Base-by-base conservation (phyloP, 1,140 invertebrate species). In the Prorops nasuta region DNA sequence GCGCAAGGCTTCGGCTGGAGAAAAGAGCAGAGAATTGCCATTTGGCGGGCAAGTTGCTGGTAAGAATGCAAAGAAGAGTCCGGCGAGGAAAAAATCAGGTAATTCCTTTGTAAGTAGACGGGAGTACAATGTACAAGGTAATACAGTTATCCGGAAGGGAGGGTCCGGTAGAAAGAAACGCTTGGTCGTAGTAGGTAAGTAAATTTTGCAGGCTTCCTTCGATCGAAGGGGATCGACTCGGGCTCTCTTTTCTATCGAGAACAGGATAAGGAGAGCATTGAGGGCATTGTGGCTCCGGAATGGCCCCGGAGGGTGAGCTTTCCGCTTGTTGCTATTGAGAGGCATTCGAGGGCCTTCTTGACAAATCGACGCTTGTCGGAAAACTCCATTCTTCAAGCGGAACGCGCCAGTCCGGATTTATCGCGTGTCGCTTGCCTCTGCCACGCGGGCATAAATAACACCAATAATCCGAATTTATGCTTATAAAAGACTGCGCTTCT, bases 351-450 rank as follows among this genome's bases (percentile, higher is more conserved):
- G 64, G 61, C 67, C 68, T 68, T 63, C 58, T 66, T 75, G 72
- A 76, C 72, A 73, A 76, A 76, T 76, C 72, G 72, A 55, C 63
- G 64, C 62, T 75, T 73, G 68, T 69, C 64, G 67, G 63, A 60
- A 66, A 69, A 71, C 59, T 66, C 64, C 49, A 70, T 74, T 74
- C 70, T 70, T 68, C 56, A 43, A 51, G 40, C 50, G 58, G 51
- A 56, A 64, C 50, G 53, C 58, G 53, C 54, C 50, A 36, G 56
- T 53, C 44, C 45, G 54, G 62, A 72, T 74, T 72, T 72, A 72
- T 72, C 60, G 65, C 56, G 50, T 43, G 49, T 57, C 55, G 60
- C 63, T 68, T 58, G 66, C 59, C 37, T 52, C 49, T 54, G 55
- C 58, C 57, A 46, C 49, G 38, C 52, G n/a, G 10, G 42, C 54